Conservation (phyloP, 1,140 invertebrate genomes). For the Odontomachus brunneus region DNA sequence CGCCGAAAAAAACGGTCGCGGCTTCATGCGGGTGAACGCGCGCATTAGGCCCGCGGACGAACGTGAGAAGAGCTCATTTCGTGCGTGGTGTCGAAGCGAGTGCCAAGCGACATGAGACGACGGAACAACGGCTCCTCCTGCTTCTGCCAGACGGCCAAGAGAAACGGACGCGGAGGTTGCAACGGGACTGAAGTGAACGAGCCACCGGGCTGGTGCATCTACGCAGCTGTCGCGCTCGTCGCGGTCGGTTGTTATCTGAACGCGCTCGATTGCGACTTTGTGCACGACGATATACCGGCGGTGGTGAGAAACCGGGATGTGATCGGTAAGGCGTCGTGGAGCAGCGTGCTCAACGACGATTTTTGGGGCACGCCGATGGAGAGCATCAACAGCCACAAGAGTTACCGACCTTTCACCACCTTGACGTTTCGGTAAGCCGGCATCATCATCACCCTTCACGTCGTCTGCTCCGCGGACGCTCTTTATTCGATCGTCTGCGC, state of each 20-base stretch:
- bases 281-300: constrained; percentile 96
- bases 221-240: constrained; percentile 88
- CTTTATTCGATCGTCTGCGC: too few species aligned
- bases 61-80: constrained; percentile 49
- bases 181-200: constrained; percentile 71
- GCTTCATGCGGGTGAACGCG: constrained; percentile 62
- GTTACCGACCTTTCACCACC: constrained; percentile 93
- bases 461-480: too few species aligned
- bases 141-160: constrained; percentile 73
- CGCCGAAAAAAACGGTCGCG: neutral
- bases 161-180: constrained; percentile 57
- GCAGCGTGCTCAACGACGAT: constrained; percentile 92
- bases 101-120: constrained; percentile 72
- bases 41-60: constrained; percentile 44
- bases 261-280: constrained; percentile 93
- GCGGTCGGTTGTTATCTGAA: constrained; percentile 92
- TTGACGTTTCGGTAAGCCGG: constrained; percentile 92
- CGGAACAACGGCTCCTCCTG: constrained; percentile 74
- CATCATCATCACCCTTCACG: too few species aligned
- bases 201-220: constrained; percentile 83
- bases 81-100: constrained; percentile 31
- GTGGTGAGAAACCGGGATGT: constrained; percentile 94
- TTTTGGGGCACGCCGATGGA: constrained; percentile 97
- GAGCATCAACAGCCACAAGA: constrained; percentile 93
- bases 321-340: constrained; percentile 88